phyloP scores from a whole-genome alignment of 2,113 vertebrate species.

The Anas platyrhynchos region DNA sequence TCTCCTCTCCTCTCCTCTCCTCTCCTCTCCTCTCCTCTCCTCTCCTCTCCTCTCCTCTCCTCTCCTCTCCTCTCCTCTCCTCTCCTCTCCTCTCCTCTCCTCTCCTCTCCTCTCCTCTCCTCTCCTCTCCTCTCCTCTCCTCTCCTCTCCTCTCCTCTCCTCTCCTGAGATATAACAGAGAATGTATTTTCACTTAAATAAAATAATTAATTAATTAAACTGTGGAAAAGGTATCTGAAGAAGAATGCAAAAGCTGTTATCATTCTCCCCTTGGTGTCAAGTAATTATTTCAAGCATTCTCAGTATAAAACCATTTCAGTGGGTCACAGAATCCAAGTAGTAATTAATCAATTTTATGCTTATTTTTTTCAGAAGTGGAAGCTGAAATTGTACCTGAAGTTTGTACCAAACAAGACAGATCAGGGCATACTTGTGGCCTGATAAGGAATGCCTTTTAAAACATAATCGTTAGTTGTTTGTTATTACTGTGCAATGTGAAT shows the following conservation, averaged over 20 bases:
- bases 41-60: background rate
- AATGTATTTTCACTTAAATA: background rate
- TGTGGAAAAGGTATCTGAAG: background rate
- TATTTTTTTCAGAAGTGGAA: background rate
- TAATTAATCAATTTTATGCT: background rate
- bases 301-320: background rate
- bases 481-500: background rate
- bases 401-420: background rate
- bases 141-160: background rate
- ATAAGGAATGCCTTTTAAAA: background rate
- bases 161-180: background rate
- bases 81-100: background rate
- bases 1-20: background rate
- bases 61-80: background rate
- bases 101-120: background rate
- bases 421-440: background rate
- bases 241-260: background rate
- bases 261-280: background rate
- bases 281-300: background rate
- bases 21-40: background rate
- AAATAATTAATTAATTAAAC: background rate
- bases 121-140: background rate
- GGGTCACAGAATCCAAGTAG: background rate
- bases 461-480: background rate
- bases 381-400: background rate